Evolutionary conservation across 2,113 vertebrate genomes (phyloP).

Genomic region (Actinemys pallida): DNA sequence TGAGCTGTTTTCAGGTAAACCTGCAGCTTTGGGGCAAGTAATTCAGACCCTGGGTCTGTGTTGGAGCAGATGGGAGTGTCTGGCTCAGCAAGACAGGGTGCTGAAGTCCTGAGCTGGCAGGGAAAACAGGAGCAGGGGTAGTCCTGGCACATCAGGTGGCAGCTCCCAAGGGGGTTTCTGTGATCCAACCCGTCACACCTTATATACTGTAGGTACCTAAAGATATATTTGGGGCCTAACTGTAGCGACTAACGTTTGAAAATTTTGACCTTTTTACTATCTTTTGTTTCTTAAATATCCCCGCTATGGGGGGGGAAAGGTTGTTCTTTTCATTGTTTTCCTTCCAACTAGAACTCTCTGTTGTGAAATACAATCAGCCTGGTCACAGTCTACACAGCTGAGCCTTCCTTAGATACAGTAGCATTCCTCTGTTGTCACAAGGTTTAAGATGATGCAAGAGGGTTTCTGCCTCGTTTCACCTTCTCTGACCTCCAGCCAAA

Average conservation of each 20-base stretch:
- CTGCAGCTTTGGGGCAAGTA: too few species aligned
- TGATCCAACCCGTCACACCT: too few species aligned
- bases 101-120: too few species aligned
- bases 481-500: conserved; percentile 40
- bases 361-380: conserved; percentile 69
- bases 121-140: too few species aligned
- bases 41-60: too few species aligned
- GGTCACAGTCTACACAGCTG: conserved; percentile 50
- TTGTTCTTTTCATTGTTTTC: conserved; percentile 46
- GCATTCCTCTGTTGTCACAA: conserved; percentile 62
- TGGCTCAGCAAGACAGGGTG: too few species aligned
- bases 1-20: too few species aligned
- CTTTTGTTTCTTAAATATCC: background rate
- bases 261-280: background rate
- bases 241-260: background rate
- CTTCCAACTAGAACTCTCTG: conserved; percentile 50
- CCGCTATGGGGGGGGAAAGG: background rate
- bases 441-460: conserved; percentile 15
- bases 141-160: too few species aligned
- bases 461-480: conserved; percentile 27
- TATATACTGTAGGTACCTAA: background rate
- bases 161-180: too few species aligned
- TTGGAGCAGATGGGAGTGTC: too few species aligned
- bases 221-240: background rate
- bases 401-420: conserved; percentile 38